Conservation (phyloP, 2,888 invertebrate species). For the Peribatodes rhomboidaria region DNA sequence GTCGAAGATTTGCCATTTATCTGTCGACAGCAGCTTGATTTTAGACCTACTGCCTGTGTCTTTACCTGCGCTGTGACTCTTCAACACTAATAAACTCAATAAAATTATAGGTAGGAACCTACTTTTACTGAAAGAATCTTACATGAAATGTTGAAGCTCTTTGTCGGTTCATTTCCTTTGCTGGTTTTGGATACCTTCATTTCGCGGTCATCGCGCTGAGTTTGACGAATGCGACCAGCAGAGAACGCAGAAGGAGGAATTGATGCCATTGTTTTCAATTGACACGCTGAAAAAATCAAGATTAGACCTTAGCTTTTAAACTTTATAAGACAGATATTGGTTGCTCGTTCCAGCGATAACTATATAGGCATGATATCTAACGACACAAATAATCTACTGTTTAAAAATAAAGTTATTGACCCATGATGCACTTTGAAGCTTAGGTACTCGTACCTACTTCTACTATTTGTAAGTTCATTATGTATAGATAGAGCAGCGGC, state of each 20-base stretch:
- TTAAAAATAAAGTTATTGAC: background rate
- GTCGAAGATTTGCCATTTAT: too few species aligned
- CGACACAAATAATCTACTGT: background rate
- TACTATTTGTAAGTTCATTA: background rate
- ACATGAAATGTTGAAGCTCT: slow-evolving; percentile 76
- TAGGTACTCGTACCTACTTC: background rate
- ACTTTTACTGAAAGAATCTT: too few species aligned
- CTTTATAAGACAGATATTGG: background rate
- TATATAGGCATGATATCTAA: slow-evolving; percentile 29
- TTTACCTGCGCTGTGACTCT: too few species aligned
- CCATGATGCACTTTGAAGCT: background rate
- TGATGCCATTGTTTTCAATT: slow-evolving; percentile 88
- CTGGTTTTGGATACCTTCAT: slow-evolving; percentile 85
- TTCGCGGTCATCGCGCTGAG: slow-evolving; percentile 81
- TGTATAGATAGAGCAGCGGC: background rate
- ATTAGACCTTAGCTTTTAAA: background rate
- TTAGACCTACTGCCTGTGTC: too few species aligned
- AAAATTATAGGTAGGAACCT: too few species aligned
- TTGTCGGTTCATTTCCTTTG: slow-evolving; percentile 66
- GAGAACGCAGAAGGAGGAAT: slow-evolving; percentile 92
- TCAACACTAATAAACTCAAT: background rate
- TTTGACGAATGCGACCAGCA: slow-evolving; percentile 89
- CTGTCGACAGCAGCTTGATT: too few species aligned
- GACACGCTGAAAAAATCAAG: slow-evolving; percentile 70
- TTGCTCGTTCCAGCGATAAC: slow-evolving; percentile 12